Evolutionary conservation across 1,140 invertebrate species (phyloP), one percentile per base, ranked within the genome.

Genomic region (Neoseiulus cucumeris): DNA sequence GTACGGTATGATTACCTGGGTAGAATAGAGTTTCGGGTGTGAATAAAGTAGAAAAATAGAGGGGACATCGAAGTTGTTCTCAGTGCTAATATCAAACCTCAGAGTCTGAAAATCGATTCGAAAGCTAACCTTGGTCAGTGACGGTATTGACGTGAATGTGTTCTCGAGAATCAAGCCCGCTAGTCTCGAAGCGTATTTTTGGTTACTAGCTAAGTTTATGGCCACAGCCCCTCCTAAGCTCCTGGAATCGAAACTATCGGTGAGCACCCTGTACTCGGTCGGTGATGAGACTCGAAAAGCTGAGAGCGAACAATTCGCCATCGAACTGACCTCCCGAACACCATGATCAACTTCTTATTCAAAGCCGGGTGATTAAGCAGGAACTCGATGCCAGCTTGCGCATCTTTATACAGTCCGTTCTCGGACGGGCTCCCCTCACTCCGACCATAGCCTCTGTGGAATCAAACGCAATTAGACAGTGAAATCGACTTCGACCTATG

Each of bases 61-160:
- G n/a, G n/a, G n/a, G n/a, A n/a, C n/a, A n/a, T n/a, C n/a, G n/a
- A n/a, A n/a, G n/a, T n/a, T n/a, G n/a, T n/a, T n/a, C n/a, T n/a
- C n/a, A n/a, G n/a, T n/a, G n/a, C n/a, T n/a, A n/a, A n/a, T n/a
- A n/a, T n/a, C n/a, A n/a, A n/a, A n/a, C n/a, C n/a, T n/a, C n/a
- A n/a, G n/a, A n/a, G n/a, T n/a, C n/a, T n/a, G n/a, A n/a, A n/a
- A n/a, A n/a, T n/a, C n/a, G n/a, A n/a, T n/a, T n/a, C 4, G 12
- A 59, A 59, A 59, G 28, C 44, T 66, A 20, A 39, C 33, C 42
- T 66, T 66, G 7, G 66, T 41, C 42, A 65, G 14, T 33, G 29
- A 66, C 66, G 88, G 89, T 75, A 96, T 89, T 73, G 86, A 90
- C 7, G 89, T 93, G 73, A 96, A 96, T 44, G 91, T 93, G 74